These are phyloP conservation scores for Axis porcinus DNA, from an alignment of 2,113 vertebrate species.

Conservation along the genomic window DNA sequence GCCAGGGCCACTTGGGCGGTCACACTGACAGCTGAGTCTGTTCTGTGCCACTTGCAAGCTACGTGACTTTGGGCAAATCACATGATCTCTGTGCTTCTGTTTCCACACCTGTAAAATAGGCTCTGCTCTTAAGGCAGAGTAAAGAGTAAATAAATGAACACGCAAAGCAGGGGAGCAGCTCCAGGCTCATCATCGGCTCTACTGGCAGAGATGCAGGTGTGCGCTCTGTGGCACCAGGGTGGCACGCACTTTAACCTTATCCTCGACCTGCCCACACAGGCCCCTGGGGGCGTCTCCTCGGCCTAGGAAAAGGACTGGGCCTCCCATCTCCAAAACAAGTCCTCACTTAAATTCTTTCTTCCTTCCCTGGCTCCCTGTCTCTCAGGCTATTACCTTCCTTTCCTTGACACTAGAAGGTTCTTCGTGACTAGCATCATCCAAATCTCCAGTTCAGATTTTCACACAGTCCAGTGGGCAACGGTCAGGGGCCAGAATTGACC, in stretches of 20 bases:
- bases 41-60: neutral
- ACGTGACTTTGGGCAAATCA: neutral
- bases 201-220: too few relatives aligned
- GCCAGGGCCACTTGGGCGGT: neutral
- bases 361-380: neutral
- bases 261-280: neutral
- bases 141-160: neutral
- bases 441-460: neutral
- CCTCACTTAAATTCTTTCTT: neutral
- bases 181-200: neutral
- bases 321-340: neutral
- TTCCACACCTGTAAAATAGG: neutral
- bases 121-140: neutral
- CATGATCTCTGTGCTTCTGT: neutral
- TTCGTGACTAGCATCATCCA: neutral
- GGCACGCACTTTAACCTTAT: neutral
- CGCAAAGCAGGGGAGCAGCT: neutral
- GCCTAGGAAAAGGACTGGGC: neutral
- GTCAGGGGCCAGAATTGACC: neutral
- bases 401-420: neutral
- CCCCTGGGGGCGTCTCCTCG: neutral
- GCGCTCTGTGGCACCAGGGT: neutral
- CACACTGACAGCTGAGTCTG: neutral
- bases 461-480: too few relatives aligned
- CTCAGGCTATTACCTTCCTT: neutral